A percentile compares a stretch with the other conserved stretches of the same genome.
Evolutionary conservation across 2,113 vertebrate species (phyloP).

Genomic region (Forbesichthys papilliferus): DNA sequence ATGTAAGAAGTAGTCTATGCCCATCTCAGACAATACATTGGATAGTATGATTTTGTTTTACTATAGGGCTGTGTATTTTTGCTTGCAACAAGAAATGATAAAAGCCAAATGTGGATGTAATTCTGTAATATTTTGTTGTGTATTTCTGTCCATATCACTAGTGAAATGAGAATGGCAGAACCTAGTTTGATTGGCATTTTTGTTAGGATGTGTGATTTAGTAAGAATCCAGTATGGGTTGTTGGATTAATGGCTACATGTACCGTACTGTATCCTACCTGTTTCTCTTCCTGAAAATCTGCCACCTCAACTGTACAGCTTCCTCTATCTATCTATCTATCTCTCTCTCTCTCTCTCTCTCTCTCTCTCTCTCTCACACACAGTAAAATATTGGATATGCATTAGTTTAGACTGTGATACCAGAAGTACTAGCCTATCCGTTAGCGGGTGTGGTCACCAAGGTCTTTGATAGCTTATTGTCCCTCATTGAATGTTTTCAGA

Average conservation of each 20-base stretch:
- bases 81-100: too few relatives aligned
- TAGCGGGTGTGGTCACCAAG: conserved; percentile 54
- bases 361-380: neutral
- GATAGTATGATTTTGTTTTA: too few relatives aligned
- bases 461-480: conserved; percentile 70
- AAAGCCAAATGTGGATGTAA: too few relatives aligned
- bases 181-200: neutral
- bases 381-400: conserved; percentile 2
- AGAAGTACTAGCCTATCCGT: neutral
- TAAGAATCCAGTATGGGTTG: neutral
- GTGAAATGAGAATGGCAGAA: conserved; percentile 2
- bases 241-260: neutral
- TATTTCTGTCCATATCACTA: conserved; percentile 31
- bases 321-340: neutral
- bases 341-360: neutral
- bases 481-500: conserved; percentile 65
- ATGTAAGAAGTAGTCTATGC: conserved; percentile 8
- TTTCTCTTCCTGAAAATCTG: conserved; percentile 40
- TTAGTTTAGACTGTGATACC: conserved; percentile 40
- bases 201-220: conserved; percentile 6
- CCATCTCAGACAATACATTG: neutral
- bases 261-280: conserved; percentile 4
- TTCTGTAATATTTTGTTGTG: too few relatives aligned
- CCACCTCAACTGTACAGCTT: conserved; percentile 19
- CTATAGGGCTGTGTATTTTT: too few relatives aligned